Conservation (phyloP, 2,888 invertebrate species). For the Bugula neritina region DNA sequence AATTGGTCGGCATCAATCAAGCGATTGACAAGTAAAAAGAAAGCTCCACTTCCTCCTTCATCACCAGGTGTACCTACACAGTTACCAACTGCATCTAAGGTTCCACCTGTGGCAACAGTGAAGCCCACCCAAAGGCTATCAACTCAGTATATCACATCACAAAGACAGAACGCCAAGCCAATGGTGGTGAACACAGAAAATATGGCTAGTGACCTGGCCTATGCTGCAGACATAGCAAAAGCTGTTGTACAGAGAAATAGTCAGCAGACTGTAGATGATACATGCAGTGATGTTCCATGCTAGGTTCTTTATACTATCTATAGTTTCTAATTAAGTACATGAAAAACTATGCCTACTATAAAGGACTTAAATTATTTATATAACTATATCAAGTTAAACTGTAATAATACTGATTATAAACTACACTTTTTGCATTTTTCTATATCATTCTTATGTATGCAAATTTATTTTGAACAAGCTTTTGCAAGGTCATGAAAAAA, state of each 20-base stretch:
- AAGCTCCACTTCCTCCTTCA: background rate
- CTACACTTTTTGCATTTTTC: too few species aligned
- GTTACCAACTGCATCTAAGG: background rate
- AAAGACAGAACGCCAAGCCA: background rate
- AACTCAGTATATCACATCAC: background rate
- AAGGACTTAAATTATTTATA: too few species aligned
- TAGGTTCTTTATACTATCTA: too few species aligned
- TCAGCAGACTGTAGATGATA: background rate
- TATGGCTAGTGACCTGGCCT: background rate
- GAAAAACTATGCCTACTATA: too few species aligned
- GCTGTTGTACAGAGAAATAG: background rate
- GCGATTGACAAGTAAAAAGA: background rate
- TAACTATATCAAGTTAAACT: too few species aligned
- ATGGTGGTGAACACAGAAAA: background rate
- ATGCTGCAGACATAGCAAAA: background rate
- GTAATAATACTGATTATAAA: too few species aligned
- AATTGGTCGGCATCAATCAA: background rate
- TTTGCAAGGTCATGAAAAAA: too few species aligned
- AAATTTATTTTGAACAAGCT: too few species aligned
- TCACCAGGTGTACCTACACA: background rate
- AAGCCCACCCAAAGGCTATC: background rate
- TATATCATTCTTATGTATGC: too few species aligned
- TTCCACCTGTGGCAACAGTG: background rate
- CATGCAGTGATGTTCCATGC: background rate
- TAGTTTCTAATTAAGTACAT: too few species aligned